Conservation (phyloP, 2,113 vertebrate species). For the Mormoops blainvillei region DNA sequence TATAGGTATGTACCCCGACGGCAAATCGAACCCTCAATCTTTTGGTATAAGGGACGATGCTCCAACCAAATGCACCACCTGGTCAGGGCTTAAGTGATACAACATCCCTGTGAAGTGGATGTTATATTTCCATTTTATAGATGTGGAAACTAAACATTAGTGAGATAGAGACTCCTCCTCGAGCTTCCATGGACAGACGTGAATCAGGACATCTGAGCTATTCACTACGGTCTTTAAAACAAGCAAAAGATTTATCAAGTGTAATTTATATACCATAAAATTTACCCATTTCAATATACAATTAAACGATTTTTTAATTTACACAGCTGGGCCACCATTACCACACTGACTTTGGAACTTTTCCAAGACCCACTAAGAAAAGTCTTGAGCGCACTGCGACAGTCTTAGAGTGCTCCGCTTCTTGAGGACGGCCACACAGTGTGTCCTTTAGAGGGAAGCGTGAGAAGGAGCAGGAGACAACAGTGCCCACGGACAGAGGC, state of each 20-base stretch:
- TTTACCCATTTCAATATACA: not conserved
- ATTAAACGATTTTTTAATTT: not conserved
- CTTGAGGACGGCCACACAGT: accelerated
- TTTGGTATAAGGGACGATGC: no score
- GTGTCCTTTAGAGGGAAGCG: not conserved
- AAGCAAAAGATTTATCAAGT: not conserved
- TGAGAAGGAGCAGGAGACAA: accelerated
- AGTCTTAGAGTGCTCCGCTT: not conserved
- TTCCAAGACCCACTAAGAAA: not conserved
- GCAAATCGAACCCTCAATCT: no score
- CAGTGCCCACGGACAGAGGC: not conserved
- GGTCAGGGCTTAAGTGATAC: not conserved
- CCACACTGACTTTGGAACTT: not conserved
- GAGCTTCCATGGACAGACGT: not conserved
- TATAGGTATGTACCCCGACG: no score
- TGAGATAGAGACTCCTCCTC: not conserved
- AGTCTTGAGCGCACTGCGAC: not conserved
- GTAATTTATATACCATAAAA: not conserved
- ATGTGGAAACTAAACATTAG: not conserved
- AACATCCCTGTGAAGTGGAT: not conserved
- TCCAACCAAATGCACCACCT: no score
- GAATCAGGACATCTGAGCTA: not conserved
- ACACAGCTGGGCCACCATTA: not conserved
- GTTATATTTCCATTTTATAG: not conserved
- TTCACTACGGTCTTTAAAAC: not conserved